A percentile compares a stretch with the other conserved stretches of the same genome.
Evolutionary conservation across 2,888 invertebrate genomes (phyloP).

Genomic region (Meganola albula): DNA sequence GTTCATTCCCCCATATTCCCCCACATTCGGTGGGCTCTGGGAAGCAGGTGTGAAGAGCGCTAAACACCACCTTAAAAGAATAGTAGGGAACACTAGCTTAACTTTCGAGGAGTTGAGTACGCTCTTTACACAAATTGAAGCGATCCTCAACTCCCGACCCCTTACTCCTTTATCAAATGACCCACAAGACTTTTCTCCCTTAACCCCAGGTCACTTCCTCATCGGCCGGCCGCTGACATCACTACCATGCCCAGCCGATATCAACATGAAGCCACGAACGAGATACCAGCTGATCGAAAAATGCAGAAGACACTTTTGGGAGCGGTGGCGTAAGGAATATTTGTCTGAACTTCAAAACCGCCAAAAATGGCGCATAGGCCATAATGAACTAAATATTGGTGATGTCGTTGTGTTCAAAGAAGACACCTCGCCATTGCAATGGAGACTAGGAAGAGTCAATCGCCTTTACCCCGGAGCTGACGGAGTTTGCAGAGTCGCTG

Average conservation of each 20-base stretch:
- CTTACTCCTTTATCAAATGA: conserved; percentile 20
- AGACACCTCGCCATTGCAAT: conserved; percentile 6
- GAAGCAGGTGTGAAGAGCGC: conserved; percentile 1
- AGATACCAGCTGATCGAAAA: conserved; percentile 12
- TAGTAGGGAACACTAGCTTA: conserved; percentile 6
- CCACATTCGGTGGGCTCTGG: conserved; percentile 7
- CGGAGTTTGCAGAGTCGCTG: conserved; percentile 6
- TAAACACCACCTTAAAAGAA: conserved; percentile 1
- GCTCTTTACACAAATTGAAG: conserved; percentile 16
- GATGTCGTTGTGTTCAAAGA: conserved; percentile 18
- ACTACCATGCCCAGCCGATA: neutral
- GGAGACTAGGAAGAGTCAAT: conserved; percentile 4
- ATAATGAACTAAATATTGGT: conserved; percentile 9
- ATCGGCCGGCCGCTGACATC: conserved; percentile 16
- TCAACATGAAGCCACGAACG: neutral
- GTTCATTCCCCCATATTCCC: conserved; percentile 6
- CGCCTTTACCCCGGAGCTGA: conserved; percentile 3
- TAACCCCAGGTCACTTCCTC: conserved; percentile 23
- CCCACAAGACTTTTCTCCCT: conserved; percentile 17
- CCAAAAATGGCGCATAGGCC: conserved; percentile 23
- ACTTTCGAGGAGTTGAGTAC: conserved; percentile 8
- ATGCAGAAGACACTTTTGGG: conserved; percentile 17
- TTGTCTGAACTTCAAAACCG: conserved; percentile 25
- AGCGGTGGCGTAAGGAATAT: conserved; percentile 19
- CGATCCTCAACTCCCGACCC: conserved; percentile 24